Conservation (phyloP, 2,113 vertebrate genomes). For the Platichthys flesus region DNA sequence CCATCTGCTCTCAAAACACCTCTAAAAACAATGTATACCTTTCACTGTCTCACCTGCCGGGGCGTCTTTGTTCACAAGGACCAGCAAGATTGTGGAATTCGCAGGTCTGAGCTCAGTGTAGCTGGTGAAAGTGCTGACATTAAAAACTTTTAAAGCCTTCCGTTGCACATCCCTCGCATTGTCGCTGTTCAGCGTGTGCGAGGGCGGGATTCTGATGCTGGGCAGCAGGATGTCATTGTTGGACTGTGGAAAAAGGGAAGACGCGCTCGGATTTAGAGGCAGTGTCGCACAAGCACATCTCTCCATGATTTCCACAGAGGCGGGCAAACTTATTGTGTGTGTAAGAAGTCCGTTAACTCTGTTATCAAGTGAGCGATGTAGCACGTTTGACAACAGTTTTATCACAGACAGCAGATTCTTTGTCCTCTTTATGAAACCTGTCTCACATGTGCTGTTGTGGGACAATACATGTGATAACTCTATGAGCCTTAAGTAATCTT, state of each 20-base stretch:
- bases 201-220: rapidly evolving
- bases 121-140: slow-evolving; percentile 66
- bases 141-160: slow-evolving; percentile 51
- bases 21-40: neutral
- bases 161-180: slow-evolving; percentile 60
- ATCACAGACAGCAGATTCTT: neutral
- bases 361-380: neutral
- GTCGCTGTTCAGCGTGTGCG: neutral
- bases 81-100: slow-evolving; percentile 47
- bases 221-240: slow-evolving; percentile 73
- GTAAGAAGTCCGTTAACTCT: neutral
- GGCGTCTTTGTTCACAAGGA: slow-evolving; percentile 32
- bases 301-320: neutral
- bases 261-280: slow-evolving; percentile 4
- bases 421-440: neutral
- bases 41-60: slow-evolving; percentile 50
- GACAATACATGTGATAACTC: neutral
- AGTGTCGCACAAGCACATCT: neutral
- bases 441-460: neutral
- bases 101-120: slow-evolving; percentile 73
- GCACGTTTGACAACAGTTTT: neutral
- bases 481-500: neutral
- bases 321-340: neutral
- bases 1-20: neutral
- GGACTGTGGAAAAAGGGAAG: slow-evolving; percentile 61